phyloP scores from a whole-genome alignment of 2,113 vertebrate genomes.

The Papio anubis region DNA sequence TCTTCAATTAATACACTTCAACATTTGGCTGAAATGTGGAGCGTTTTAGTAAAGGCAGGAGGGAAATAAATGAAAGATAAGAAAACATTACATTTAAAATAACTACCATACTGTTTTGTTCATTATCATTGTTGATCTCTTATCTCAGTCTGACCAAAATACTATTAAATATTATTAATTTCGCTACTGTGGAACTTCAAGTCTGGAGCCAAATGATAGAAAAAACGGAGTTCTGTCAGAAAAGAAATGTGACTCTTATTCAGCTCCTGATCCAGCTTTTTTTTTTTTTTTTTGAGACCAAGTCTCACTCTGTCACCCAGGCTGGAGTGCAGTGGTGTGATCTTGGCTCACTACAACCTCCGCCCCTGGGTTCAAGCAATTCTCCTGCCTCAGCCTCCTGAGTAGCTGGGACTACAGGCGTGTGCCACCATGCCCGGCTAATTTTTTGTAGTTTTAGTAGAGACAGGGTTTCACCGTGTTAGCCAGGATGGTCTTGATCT shows the following conservation, averaged over 20 bases:
- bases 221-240: not conserved
- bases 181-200: not conserved
- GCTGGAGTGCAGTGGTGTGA: no score
- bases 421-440: no score
- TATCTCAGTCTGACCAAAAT: constrained; percentile 9
- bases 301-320: no score
- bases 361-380: no score
- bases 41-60: constrained; percentile 1
- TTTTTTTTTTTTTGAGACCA: not conserved
- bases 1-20: not conserved
- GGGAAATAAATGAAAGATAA: constrained; percentile 32
- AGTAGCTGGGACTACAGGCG: no score
- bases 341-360: no score
- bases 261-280: not conserved
- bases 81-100: not conserved
- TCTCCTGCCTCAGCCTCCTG: no score
- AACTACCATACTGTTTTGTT: not conserved
- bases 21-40: not conserved
- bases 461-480: no score
- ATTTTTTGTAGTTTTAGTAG: no score
- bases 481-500: no score
- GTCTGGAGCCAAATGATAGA: not conserved
- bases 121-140: not conserved
- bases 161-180: constrained; percentile 5
- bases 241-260: constrained; percentile 10